phyloP scores from a whole-genome alignment of 2,888 invertebrate species.

The Temnothorax rugatulus region DNA sequence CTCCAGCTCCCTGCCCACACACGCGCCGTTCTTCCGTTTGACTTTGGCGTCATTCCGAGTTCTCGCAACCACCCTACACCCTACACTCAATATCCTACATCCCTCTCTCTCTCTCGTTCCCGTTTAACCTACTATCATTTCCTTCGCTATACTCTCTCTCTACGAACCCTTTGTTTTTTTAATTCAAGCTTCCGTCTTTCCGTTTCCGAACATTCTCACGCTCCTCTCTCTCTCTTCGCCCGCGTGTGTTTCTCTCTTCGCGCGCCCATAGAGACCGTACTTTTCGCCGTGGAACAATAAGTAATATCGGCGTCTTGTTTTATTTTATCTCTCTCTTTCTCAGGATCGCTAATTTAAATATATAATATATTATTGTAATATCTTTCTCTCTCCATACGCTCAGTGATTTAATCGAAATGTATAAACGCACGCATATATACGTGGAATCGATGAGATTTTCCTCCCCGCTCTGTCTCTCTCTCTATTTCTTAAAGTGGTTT shows the following conservation, averaged over 20 bases:
- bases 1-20: conserved; percentile 29
- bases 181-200: not conserved
- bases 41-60: conserved; percentile 58
- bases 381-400: conserved; percentile 15
- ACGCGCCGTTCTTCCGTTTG: conserved; percentile 10
- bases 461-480: not conserved
- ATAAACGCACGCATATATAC: conserved; percentile 40
- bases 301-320: not conserved
- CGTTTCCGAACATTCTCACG: conserved; percentile 34
- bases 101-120: conserved; percentile 31
- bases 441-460: conserved; percentile 24
- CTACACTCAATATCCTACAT: not conserved
- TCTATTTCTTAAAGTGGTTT: not conserved
- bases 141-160: conserved; percentile 13
- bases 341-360: conserved; percentile 38
- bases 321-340: conserved; percentile 12
- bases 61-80: conserved; percentile 77
- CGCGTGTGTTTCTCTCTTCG: conserved; percentile 23
- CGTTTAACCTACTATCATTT: conserved; percentile 19
- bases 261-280: not conserved
- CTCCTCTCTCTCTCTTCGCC: not conserved
- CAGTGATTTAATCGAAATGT: conserved; percentile 21
- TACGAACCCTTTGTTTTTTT: conserved; percentile 7
- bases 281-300: conserved; percentile 13
- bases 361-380: conserved; percentile 48